Base-by-base conservation (phyloP, 2,888 invertebrate genomes). In the Uloborus plumipes region DNA sequence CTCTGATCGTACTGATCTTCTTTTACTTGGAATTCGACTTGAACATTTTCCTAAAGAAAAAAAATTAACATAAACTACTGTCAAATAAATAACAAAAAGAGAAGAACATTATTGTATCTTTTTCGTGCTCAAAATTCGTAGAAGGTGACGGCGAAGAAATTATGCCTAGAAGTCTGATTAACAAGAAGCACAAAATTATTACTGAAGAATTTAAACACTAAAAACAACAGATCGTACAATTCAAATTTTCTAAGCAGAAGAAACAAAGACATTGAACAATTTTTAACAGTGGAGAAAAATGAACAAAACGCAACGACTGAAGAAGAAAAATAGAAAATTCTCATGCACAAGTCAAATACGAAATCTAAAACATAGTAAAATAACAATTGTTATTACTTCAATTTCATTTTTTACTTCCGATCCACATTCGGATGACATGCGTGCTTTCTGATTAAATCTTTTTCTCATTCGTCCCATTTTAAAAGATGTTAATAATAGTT, bases 1-100 rank as follows among this genome's bases (percentile, higher is more conserved):
- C 93, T 93, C 15, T 92, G 91, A 88, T 95, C 94, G 87, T 93
- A 93, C 18, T 92, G 91, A 0, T 92, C 89, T n/a, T 89, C 88
- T 67, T 88, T 75, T 15, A 86, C 87, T 13, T 90, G 88, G 70
- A 93, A 90, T 82, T 94, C 93, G 76, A 95, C 87, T 89, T 92
- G 89, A 64, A 95, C 93, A 7, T 59, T 31, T 7, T 70, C 74
- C 81, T 81, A 26, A 20, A 49, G 39, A 13, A 50, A 14, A 53
- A 11, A 39, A 73, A 70, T 26, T 1, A 49, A 26, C n/a, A 18
- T 31, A 51, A 9, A 9, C 18, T 2, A 31, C 16, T 0, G n/a
- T 15, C 18, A 61, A n/a, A 13, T 62, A 14, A 72, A 61, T 31
- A 15, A 65, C 9, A 9, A 11, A 65, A 18, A 49, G 47, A 18